A percentile compares a stretch with the other conserved stretches of the same genome.
Evolutionary conservation across 2,113 vertebrate genomes (phyloP).

Genomic region (Amphilophus citrinellus): DNA sequence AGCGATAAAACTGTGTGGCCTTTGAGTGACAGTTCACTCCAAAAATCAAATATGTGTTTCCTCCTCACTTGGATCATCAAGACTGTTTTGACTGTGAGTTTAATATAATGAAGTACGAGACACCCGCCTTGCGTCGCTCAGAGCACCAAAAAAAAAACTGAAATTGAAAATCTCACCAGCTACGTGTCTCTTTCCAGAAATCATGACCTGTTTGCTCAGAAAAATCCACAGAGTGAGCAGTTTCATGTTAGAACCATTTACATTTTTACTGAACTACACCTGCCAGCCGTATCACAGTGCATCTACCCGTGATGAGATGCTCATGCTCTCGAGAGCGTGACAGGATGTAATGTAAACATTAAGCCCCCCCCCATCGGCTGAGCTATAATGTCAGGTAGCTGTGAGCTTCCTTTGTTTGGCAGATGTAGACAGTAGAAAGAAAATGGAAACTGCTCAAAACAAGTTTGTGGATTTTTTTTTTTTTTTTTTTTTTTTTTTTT

Average conservation of each 20-base stretch:
- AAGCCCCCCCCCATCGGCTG: background rate
- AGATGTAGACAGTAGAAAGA: background rate
- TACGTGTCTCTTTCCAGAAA: background rate
- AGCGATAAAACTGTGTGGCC: too few species aligned
- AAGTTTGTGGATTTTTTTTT: background rate
- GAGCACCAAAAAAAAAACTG: too few species aligned
- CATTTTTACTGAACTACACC: background rate
- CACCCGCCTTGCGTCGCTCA: too few species aligned
- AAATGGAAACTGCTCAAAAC: background rate
- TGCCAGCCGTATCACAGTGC: background rate
- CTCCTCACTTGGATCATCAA: too few species aligned
- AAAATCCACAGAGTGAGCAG: background rate
- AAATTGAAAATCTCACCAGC: too few species aligned
- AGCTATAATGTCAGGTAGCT: constrained; percentile 1
- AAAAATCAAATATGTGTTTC: too few species aligned
- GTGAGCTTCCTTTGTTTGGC: background rate
- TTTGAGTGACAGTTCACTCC: too few species aligned
- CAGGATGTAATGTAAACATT: background rate
- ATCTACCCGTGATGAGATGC: background rate
- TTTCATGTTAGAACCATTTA: background rate
- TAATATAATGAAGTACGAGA: too few species aligned
- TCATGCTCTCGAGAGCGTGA: background rate
- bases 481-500: too few species aligned
- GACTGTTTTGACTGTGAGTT: too few species aligned
- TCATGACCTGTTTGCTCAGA: background rate